A percentile compares a stretch with the other conserved stretches of the same genome.
These are phyloP conservation scores for Craniophora ligustri DNA, from an alignment of 2,888 invertebrate species.

Conservation along the genomic window DNA sequence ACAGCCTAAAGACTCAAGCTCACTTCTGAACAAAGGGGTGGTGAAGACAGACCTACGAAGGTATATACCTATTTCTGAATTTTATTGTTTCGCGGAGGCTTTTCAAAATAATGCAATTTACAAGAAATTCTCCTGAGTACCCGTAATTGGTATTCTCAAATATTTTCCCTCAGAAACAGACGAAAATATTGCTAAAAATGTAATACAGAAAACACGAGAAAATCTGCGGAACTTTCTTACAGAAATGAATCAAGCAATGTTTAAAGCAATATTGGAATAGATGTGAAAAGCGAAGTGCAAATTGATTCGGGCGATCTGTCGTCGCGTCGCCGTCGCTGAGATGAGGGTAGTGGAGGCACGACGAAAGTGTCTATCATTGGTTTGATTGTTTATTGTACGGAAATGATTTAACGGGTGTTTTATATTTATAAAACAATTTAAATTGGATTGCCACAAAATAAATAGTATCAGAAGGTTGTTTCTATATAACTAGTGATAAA, in stretches of 20 bases:
- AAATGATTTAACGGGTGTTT: conserved; percentile 32
- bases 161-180: background rate
- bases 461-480: no score
- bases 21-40: no score
- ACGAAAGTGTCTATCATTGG: conserved; percentile 37
- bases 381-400: conserved; percentile 54
- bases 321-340: conserved; percentile 43
- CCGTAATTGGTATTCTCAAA: background rate
- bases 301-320: conserved; percentile 63
- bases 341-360: conserved; percentile 56
- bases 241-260: conserved; percentile 40
- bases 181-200: background rate
- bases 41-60: no score
- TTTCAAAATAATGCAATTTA: no score
- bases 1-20: no score
- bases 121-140: no score
- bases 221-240: background rate
- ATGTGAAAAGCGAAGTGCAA: conserved; percentile 56
- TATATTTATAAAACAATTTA: background rate
- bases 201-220: background rate
- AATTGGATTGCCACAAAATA: no score
- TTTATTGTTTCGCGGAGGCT: no score
- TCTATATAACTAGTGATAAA: no score
- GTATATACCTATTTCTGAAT: no score
- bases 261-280: conserved; percentile 46